Conservation (phyloP, 1,140 invertebrate species). For the Wiebesia pumilae region DNA sequence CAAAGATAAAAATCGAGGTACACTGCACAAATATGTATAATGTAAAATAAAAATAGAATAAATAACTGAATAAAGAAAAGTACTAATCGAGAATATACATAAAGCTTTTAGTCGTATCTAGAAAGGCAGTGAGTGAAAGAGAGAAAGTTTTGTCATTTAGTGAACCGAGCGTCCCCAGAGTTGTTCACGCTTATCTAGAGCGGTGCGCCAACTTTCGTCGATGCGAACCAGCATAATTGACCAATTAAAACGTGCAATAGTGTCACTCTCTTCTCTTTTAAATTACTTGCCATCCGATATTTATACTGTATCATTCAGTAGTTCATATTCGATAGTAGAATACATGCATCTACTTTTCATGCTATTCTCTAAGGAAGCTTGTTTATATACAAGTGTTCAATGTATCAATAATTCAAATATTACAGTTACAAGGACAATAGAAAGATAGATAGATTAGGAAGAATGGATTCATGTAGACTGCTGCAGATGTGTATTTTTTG, state of each 20-base stretch:
- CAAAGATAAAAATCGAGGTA: no score
- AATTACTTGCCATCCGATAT: constrained; percentile 75
- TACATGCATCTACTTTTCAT: no score
- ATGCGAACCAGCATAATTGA: constrained; percentile 71
- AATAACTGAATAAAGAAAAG: neutral
- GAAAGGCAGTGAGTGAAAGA: neutral
- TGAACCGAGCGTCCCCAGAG: constrained; percentile 69
- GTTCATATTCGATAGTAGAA: no score
- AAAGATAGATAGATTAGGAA: no score
- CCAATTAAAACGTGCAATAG: constrained; percentile 71
- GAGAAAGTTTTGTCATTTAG: constrained; percentile 60
- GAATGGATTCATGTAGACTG: no score
- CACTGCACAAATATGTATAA: no score
- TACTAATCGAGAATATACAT: neutral
- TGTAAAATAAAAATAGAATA: no score
- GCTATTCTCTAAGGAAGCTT: no score
- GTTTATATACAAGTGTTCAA: no score
- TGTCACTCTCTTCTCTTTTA: constrained; percentile 55
- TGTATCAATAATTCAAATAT: no score
- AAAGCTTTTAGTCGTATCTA: neutral
- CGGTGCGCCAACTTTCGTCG: constrained; percentile 65
- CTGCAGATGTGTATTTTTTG: no score
- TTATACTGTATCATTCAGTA: constrained; percentile 55
- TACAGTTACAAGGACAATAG: no score
- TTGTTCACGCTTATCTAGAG: constrained; percentile 72